Evolutionary conservation across 2,888 invertebrate genomes (phyloP), one percentile per base, ranked within the genome.

Genomic region (Taenaris catops): DNA sequence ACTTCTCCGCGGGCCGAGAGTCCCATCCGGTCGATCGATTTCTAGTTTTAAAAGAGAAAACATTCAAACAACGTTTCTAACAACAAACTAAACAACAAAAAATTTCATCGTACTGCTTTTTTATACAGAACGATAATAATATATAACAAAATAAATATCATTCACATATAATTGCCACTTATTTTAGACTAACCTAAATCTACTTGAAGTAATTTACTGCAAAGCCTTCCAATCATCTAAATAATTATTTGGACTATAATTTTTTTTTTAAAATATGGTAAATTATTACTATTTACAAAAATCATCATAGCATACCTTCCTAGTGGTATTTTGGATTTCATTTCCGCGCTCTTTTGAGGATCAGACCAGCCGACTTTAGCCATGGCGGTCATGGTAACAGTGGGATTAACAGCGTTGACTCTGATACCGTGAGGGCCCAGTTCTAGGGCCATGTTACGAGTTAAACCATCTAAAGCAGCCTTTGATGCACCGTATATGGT

Each of bases 321-420:
- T 7, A 97, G 72, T 0, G 98, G 98, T 66, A 97, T 97, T 74
- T 93, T 94, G 2, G 89, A 84, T 38, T 93, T 58, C 91, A 98
- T 91, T 5, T 91, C 91, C 7, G 87, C 88, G 4, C 94, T 91
- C 63, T 92, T 94, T 0, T 61, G 83, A 0, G 96, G 94, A 60
- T 97, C 94, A n/a, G 93, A 90, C 98, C 98, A 99, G 18, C 91
- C 92, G 1, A 90, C 76, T 57, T 88, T 90, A 0, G 96, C 96
- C 96, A 98, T 95, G 50, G 93, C 94, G 0, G 98, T 98, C 89
- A 96, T 87, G 8, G 96, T 95, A 0, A 98, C 97, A 0, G 98
- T 98, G 0, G 98, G 98, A 70, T 97, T 97, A 0, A 98, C 94
- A 32, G 91, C 89, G 73, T 98, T 98, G 0, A 97, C 94, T 37